Evolutionary conservation across 92 coral and sea anemone genomes (phyloP).

Genomic region (Phymanthus crucifer): DNA sequence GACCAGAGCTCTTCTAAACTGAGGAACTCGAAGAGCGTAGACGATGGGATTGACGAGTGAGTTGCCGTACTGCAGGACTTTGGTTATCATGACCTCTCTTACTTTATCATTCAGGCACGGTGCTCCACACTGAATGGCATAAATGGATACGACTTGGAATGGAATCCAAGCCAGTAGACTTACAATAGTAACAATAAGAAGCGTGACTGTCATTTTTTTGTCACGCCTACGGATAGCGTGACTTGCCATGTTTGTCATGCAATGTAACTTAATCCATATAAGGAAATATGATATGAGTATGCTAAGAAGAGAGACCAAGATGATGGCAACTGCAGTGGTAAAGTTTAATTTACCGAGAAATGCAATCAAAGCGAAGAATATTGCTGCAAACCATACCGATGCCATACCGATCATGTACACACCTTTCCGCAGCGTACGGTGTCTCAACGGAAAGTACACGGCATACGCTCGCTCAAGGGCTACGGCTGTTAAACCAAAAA

Average conservation of each 20-base stretch:
- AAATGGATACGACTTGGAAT: constrained; percentile 3
- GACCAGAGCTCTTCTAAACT: constrained; percentile 7
- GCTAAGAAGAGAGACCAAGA: neutral
- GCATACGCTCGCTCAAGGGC: constrained; percentile 43
- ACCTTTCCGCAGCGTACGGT: constrained; percentile 1
- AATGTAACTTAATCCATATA: neutral
- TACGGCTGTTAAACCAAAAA: constrained; percentile 27
- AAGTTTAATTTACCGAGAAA: neutral
- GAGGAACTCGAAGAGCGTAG: constrained; percentile 25
- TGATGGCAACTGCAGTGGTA: neutral
- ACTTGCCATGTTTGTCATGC: neutral
- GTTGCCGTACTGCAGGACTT: constrained; percentile 21
- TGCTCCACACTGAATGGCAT: neutral
- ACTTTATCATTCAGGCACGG: neutral
- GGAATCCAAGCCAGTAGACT: constrained; percentile 26
- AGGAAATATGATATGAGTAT: constrained; percentile 12
- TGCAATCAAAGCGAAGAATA: neutral
- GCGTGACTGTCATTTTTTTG: constrained; percentile 13
- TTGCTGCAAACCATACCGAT: constrained; percentile 21
- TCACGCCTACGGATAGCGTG: neutral
- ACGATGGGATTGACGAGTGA: constrained; percentile 11
- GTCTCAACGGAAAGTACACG: constrained; percentile 30
- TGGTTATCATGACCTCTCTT: neutral
- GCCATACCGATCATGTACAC: constrained; percentile 25
- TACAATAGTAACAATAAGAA: constrained; percentile 15